phyloP scores from a whole-genome alignment of 2,797 vertebrate genomes.

The Sitta carolinensis region DNA sequence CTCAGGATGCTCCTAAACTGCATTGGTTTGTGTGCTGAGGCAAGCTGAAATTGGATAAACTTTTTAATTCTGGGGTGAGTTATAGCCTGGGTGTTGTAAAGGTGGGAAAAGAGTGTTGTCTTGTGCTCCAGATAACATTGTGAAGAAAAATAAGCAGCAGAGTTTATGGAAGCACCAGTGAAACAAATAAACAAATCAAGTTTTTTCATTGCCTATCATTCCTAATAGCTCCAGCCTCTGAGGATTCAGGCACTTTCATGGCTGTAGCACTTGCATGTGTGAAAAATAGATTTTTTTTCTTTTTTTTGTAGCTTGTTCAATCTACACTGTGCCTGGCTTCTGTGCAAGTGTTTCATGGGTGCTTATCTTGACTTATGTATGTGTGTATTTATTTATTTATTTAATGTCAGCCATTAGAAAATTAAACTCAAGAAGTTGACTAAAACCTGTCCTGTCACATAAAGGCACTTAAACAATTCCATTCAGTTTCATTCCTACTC shows the following conservation, averaged over 20 bases:
- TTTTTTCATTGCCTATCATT: background rate
- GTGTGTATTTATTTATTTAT: background rate
- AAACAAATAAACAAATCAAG: background rate
- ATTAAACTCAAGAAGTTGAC: background rate
- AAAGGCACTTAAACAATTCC: background rate
- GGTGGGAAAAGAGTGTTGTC: background rate
- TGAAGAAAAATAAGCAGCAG: background rate
- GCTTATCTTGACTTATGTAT: background rate
- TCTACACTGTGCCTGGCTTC: background rate
- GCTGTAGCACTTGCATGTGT: background rate
- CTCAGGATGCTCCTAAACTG: background rate
- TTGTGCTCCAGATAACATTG: background rate
- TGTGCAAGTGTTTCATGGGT: background rate
- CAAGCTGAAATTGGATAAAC: constrained; percentile 1
- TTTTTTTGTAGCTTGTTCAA: background rate
- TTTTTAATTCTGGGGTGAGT: background rate
- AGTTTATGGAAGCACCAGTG: background rate
- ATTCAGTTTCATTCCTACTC: background rate
- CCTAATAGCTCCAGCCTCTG: background rate
- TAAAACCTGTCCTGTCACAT: background rate
- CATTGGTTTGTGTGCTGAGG: background rate
- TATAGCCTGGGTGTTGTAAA: background rate
- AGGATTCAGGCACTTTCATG: background rate
- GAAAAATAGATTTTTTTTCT: background rate
- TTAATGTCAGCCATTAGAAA: background rate